Base-by-base conservation (phyloP, 1,140 invertebrate species). In the Globodera rostochiensis region DNA sequence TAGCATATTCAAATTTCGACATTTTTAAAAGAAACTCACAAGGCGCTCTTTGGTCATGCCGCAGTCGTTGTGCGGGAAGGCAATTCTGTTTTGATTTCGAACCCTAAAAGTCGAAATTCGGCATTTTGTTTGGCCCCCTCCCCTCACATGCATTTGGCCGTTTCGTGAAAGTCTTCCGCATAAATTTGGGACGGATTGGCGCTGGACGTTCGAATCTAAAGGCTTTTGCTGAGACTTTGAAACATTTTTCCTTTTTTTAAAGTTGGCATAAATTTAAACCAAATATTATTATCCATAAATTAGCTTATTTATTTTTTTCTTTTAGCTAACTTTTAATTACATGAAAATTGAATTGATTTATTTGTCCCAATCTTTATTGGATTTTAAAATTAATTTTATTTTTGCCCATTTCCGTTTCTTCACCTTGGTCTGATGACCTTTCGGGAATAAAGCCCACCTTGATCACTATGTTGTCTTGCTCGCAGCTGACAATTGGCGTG, bases 131-230 rank as follows among this genome's bases (percentile, higher is more conserved):
- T 0, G 9, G 2, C 53, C 53, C 53, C 53, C 53, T 53, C 6
- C 57, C 19, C 57, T 64, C 57, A 64, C 45, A 82, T 79, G 77
- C 88, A 89, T 66, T 86, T 87, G 21, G 86, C 19, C 36, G 84
- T 83, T 21, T 89, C 84, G 60, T 86, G 81, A 69, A 84, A 90
- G 53, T 89, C 87, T 79, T 89, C 89, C 11, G 85, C 88, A 81
- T 89, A 89, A 78, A 89, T 90, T 45, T 82, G 83, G 15, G 88
- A 89, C 1, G 88, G 88, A 87, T 89, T 89, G 9, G 88, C 84
- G 66, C 83, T 82, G 7, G 89, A 81, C 21, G 88, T 89, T 74
- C 85, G 82, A 36, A 88, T 85, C 87, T 89, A 13, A 21, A 79
- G n/a, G 21, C 53, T 36, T 64, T 66, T 19, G 53, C 21, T 6